Conservation (phyloP, 1,140 invertebrate species). For the Triops longicaudatus region DNA sequence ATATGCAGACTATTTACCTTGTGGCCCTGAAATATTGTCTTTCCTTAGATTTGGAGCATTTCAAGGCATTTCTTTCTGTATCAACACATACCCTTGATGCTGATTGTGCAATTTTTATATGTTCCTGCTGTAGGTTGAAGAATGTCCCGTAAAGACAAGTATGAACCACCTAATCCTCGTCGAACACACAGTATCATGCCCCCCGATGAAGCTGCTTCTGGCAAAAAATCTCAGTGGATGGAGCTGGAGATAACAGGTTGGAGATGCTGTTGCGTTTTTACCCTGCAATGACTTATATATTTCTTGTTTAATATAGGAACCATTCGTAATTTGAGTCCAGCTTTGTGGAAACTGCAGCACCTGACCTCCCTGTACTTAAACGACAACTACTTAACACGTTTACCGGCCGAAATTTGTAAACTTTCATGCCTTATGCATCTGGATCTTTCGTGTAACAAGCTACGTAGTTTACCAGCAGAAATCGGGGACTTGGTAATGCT, state of each 20-base stretch:
- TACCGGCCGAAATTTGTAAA: conserved; percentile 79
- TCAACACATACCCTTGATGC: background rate
- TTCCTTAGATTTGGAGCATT: background rate
- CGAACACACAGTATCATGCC: conserved; percentile 85
- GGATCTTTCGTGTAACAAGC: conserved; percentile 89
- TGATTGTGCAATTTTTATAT: background rate
- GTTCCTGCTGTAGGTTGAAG: conserved; percentile 11
- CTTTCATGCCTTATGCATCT: conserved; percentile 73
- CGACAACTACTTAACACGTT: conserved; percentile 79
- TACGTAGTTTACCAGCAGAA: conserved; percentile 86
- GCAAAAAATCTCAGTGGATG: conserved; percentile 82
- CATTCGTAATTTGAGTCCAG: conserved; percentile 82
- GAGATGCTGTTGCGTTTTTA: background rate
- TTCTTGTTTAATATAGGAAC: conserved; percentile 55
- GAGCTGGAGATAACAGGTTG: conserved; percentile 61
- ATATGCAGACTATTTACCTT: background rate
- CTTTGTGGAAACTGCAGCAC: conserved; percentile 81
- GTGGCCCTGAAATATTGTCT: background rate
- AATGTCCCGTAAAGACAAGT: conserved; percentile 34
- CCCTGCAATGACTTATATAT: background rate
- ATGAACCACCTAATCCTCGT: conserved; percentile 41
- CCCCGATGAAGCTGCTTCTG: conserved; percentile 77
- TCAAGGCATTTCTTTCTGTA: background rate
- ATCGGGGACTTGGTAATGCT: conserved; percentile 89
- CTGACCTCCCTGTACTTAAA: conserved; percentile 89